Percentiles rank a stretch among this genome's conserved stretches.
Evolutionary conservation across 2,797 vertebrate genomes (phyloP).

Genomic region (Lutjanus campechanus): DNA sequence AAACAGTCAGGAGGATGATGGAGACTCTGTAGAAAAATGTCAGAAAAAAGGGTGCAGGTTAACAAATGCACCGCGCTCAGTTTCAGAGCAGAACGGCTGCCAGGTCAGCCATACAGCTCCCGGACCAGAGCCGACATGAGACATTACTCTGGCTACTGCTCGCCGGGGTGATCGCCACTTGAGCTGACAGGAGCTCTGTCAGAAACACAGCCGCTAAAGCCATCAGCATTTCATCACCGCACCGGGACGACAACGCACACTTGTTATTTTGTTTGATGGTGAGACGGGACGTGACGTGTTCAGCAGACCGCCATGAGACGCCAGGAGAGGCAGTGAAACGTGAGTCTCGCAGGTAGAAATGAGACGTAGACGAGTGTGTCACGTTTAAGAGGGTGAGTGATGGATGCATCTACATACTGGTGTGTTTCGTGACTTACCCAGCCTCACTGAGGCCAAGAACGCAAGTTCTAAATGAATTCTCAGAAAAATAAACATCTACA

Average conservation of each 20-base stretch:
- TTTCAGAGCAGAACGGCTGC: slow-evolving; percentile 26
- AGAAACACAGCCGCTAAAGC: slow-evolving; percentile 36
- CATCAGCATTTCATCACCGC: slow-evolving; percentile 42
- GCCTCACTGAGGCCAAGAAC: background rate
- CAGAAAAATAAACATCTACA: background rate
- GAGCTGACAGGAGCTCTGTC: slow-evolving; percentile 53
- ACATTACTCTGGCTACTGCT: slow-evolving; percentile 38
- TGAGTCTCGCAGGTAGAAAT: background rate
- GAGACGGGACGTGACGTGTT: slow-evolving; percentile 21
- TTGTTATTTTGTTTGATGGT: slow-evolving; percentile 28
- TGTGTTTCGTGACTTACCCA: background rate
- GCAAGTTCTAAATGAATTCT: background rate
- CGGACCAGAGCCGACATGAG: slow-evolving; percentile 37
- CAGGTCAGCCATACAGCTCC: slow-evolving; percentile 36
- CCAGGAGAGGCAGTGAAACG: background rate
- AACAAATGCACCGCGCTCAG: slow-evolving; percentile 31
- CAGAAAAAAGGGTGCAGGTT: slow-evolving; percentile 13
- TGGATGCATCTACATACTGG: background rate
- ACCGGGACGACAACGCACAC: slow-evolving; percentile 41
- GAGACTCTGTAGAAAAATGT: slow-evolving; percentile 14
- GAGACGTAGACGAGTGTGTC: background rate
- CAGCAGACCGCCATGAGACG: background rate
- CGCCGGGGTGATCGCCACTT: slow-evolving; percentile 26
- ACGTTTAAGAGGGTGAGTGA: background rate
- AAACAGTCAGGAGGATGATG: slow-evolving; percentile 27